These are phyloP conservation scores for Athene noctua DNA, from an alignment of 2,113 vertebrate species.

Conservation along the genomic window DNA sequence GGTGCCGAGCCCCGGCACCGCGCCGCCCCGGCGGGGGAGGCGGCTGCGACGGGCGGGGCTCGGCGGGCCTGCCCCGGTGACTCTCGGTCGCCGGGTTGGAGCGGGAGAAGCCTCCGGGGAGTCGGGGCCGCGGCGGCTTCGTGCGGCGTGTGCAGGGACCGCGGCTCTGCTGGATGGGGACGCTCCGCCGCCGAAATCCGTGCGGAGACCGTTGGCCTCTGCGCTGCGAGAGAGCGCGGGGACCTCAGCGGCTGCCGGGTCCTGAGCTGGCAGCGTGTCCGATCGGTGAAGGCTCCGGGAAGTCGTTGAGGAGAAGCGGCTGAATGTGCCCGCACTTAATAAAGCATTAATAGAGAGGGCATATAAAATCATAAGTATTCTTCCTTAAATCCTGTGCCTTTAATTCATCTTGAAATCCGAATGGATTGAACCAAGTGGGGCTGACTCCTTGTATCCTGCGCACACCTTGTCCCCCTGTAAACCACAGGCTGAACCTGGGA, in stretches of 20 bases:
- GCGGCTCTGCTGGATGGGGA: not conserved
- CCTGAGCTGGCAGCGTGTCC: not conserved
- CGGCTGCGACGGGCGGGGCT: not conserved
- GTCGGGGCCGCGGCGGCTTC: not conserved
- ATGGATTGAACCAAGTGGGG: not conserved
- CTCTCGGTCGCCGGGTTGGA: no score
- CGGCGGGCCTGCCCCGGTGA: not conserved
- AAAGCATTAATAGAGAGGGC: rapidly evolving
- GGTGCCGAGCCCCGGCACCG: not conserved
- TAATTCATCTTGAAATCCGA: not conserved
- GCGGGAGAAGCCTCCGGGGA: not conserved
- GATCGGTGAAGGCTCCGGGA: not conserved
- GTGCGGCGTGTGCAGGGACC: no score
- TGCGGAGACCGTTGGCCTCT: not conserved
- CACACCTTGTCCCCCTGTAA: rapidly evolving
- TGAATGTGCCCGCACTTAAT: rapidly evolving
- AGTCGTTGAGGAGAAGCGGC: not conserved
- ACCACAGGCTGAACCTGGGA: rapidly evolving
- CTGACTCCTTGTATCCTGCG: not conserved
- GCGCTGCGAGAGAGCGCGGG: not conserved
- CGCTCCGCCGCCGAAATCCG: not conserved
- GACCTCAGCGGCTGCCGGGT: not conserved
- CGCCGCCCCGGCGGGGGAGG: not conserved
- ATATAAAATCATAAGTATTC: not conserved
- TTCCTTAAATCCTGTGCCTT: not conserved